Conservation (phyloP, 2,113 vertebrate species). For the Varanus komodoensis region DNA sequence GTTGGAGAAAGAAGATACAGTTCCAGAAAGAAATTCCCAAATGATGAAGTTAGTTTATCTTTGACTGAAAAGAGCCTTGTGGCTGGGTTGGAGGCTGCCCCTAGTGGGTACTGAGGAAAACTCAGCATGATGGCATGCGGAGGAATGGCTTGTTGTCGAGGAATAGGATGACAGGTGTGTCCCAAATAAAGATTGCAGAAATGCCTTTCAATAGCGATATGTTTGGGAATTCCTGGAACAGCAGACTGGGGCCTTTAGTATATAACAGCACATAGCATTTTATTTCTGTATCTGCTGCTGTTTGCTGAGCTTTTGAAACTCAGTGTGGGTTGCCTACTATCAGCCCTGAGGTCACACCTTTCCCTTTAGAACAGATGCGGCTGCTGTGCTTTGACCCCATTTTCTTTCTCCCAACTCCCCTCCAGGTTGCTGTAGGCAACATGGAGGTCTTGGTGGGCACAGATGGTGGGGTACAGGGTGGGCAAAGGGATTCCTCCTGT, state of each 20-base stretch:
- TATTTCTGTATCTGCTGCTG: slow-evolving; percentile 31
- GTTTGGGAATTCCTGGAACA: background rate
- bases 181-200: background rate
- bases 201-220: background rate
- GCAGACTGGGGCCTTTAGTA: slow-evolving; percentile 30
- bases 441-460: background rate
- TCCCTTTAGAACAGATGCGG: background rate
- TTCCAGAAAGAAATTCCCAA: slow-evolving; percentile 11
- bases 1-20: slow-evolving; percentile 3
- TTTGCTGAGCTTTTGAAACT: slow-evolving; percentile 25
- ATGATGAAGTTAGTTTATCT: background rate
- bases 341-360: background rate
- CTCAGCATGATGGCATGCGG: background rate
- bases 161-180: background rate
- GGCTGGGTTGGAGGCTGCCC: background rate
- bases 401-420: background rate
- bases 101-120: background rate
- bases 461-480: background rate
- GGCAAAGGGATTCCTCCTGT: background rate
- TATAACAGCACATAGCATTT: slow-evolving; percentile 14
- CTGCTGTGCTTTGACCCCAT: background rate
- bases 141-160: background rate
- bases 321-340: slow-evolving; percentile 1
- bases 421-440: background rate
- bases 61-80: background rate